These are phyloP conservation scores for Diplodus puntazzo DNA, from an alignment of 2,797 vertebrate genomes.

Conservation along the genomic window DNA sequence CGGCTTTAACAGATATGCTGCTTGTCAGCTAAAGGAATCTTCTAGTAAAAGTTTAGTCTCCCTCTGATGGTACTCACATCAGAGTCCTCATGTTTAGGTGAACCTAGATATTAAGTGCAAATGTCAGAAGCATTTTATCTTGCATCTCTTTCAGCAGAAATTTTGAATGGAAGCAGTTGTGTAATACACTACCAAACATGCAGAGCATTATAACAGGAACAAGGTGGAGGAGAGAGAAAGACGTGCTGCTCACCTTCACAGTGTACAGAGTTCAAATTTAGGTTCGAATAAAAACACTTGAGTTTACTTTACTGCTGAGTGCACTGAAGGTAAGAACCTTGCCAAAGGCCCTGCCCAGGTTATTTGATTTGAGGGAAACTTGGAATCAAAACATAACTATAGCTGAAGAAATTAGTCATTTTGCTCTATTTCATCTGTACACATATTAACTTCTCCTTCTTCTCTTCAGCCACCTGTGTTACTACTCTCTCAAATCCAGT, in stretches of 20 bases:
- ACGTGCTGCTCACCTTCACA: neutral
- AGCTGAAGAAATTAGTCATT: neutral
- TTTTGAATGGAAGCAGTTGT: neutral
- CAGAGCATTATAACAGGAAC: neutral
- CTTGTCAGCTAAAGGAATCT: neutral
- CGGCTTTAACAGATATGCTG: neutral
- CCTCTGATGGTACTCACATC: conserved; percentile 88
- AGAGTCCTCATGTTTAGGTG: conserved; percentile 91
- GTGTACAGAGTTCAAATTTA: neutral
- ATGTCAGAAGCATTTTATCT: neutral
- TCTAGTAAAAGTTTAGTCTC: conserved; percentile 23
- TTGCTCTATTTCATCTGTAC: neutral
- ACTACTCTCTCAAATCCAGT: neutral
- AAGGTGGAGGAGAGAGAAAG: neutral
- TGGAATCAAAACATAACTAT: neutral
- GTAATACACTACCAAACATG: neutral
- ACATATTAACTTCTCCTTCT: neutral
- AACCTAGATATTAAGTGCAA: conserved; percentile 81
- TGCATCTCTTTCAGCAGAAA: neutral
- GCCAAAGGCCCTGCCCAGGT: neutral
- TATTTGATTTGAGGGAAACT: neutral
- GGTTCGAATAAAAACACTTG: neutral
- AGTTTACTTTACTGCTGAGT: no score
- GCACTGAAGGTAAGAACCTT: no score
- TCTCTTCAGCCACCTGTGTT: neutral